Conservation (phyloP, 1,140 invertebrate species). For the Brachionus angularis region DNA sequence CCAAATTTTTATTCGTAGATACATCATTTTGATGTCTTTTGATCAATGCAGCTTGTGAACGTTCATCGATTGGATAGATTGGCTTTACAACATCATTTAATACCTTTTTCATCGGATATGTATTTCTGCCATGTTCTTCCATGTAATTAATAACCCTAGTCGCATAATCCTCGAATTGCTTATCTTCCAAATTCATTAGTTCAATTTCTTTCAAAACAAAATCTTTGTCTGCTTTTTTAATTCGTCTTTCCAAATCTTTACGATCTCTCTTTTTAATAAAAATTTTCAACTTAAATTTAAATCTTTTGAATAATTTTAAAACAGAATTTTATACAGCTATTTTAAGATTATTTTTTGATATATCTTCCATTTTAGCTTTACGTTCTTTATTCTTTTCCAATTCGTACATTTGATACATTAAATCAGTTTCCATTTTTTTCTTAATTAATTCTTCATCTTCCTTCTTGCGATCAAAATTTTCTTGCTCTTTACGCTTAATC, state of each 20-base stretch:
- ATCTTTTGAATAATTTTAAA: background rate
- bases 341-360: slow-evolving; percentile 9
- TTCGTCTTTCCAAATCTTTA: slow-evolving; percentile 15
- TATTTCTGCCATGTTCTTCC: slow-evolving; percentile 53
- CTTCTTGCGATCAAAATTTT: background rate
- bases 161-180: slow-evolving; percentile 48
- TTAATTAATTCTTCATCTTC: slow-evolving; percentile 24
- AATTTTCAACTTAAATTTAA: background rate
- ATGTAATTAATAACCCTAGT: slow-evolving; percentile 54
- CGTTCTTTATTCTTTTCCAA: slow-evolving; percentile 23
- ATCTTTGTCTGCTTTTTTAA: background rate
- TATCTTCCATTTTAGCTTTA: slow-evolving; percentile 6
- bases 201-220: background rate
- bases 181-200: background rate
- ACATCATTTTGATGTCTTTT: slow-evolving; percentile 38
- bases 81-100: slow-evolving; percentile 33
- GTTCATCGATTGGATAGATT: background rate
- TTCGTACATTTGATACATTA: slow-evolving; percentile 38
- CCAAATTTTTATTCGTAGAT: slow-evolving; percentile 43
- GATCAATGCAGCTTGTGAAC: slow-evolving; percentile 27
- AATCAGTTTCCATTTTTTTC: slow-evolving; percentile 34
- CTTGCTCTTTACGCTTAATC: slow-evolving; percentile 33
- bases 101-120: slow-evolving; percentile 53
- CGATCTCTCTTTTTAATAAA: slow-evolving; percentile 38
- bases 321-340: background rate